Evolutionary conservation across 2,113 vertebrate species (phyloP), one percentile per base, ranked within the genome.

Genomic region (Lasiurus cinereus): DNA sequence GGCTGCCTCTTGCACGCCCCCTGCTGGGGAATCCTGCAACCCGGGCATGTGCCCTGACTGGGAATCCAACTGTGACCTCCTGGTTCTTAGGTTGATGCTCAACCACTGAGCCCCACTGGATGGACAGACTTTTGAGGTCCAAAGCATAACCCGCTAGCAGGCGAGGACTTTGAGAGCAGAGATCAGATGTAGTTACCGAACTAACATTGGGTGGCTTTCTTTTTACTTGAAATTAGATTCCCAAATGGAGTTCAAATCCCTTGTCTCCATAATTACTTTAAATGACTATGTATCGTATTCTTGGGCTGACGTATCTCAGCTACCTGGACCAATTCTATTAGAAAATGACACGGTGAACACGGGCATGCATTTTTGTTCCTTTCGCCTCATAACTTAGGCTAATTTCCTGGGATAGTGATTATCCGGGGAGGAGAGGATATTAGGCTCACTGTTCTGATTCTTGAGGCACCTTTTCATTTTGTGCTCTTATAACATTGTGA

Each of bases 201-300:
- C 16, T 87, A 50, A 77, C 79, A 48, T 33, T 64, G 64, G 39
- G 27, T 43, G 18, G 82, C 83, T 92, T 94, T 82, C 73, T 94
- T 91, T 91, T 82, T 85, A 48, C 73, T 92, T 82, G 67, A 85
- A 92, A 85, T 92, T 88, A 90, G 78, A 91, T 72, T 67, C 14
- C 92, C 73, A 59, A 82, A n/a, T 10, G 19, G 46, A 88, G 67
- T 88, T 92, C 91, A 88, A 90, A 72, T 80, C 50, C 18, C 88
- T 82, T 21, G 39, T 74, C 82, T 82, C 27, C 18, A 67, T 70
- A 82, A 90, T 84, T 74, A 50, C 52, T 91, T 94, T 78, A 90
- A 90, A 48, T 94, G 72, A 76, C 59, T 88, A 46, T 3, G 5
- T 72, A 90, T 7, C 77, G 15, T 88, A 33, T 85, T 24, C 31